A percentile compares a stretch with the other conserved stretches of the same genome.
These are phyloP conservation scores for Zaprionus kolodkinae DNA, from an alignment of 1,140 invertebrate species.

Conservation along the genomic window DNA sequence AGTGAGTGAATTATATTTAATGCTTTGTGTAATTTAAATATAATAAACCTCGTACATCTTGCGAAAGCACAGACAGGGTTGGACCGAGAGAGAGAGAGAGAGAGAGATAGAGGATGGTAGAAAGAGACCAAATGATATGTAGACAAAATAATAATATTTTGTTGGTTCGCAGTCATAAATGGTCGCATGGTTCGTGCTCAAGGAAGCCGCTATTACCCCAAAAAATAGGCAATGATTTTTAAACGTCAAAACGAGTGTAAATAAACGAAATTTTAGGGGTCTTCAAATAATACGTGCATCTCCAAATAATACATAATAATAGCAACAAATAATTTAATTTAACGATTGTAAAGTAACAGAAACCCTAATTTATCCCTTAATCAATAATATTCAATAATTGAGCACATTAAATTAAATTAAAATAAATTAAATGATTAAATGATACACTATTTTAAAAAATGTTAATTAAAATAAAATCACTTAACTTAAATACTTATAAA, in stretches of 20 bases:
- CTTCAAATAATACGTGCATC: neutral
- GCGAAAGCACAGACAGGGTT: slow-evolving; percentile 24
- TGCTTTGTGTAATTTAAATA: slow-evolving; percentile 83
- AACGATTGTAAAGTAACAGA: too few species aligned
- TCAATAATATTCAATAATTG: too few species aligned
- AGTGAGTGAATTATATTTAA: slow-evolving; percentile 82
- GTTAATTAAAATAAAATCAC: too few species aligned
- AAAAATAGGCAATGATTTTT: slow-evolving; percentile 63
- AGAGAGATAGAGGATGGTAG: neutral
- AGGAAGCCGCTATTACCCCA: slow-evolving; percentile 28
- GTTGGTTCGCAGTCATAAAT: slow-evolving; percentile 53
- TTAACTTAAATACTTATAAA: too few species aligned
- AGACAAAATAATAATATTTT: slow-evolving; percentile 58
- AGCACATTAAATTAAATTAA: too few species aligned
- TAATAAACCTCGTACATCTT: slow-evolving; percentile 68
- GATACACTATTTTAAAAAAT: too few species aligned
- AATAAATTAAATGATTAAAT: too few species aligned
- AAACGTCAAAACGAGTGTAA: slow-evolving; percentile 25
- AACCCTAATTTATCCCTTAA: too few species aligned
- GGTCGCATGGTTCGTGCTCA: slow-evolving; percentile 32
- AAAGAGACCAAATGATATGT: slow-evolving; percentile 12
- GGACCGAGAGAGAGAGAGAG: neutral
- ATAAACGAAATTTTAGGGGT: neutral
- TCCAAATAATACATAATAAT: too few species aligned
- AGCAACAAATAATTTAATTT: too few species aligned